Evolutionary conservation across 2,888 invertebrate species (phyloP), one percentile per base, ranked within the genome.

Genomic region (Epirrhoe alternata): DNA sequence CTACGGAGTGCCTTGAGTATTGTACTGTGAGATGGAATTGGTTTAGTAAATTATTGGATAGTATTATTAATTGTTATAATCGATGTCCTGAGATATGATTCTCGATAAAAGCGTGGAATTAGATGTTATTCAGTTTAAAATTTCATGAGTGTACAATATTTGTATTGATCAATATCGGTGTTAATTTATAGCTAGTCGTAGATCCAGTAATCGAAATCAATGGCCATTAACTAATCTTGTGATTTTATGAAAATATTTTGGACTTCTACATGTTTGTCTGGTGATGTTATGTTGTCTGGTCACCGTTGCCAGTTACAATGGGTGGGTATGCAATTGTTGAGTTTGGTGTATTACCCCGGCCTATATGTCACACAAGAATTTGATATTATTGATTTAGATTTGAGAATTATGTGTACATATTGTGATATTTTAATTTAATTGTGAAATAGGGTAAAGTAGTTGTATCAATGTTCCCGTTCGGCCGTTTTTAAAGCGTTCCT

Each of bases 361-460:
- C 77, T 76, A 76, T 74, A 73, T 77, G 82, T 83, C 81, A 79
- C 83, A 78, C 82, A 80, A 79, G 77, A 79, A 80, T 82, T 80
- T 87, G 87, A 90, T 90, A 89, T 88, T 89, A 86, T 83, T 79
- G 83, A 85, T 88, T 80, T 80, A 80, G 87, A 86, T 81, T 85
- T 81, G 84, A 82, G 83, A 85, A 86, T 88, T 86, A 87, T 89
- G 81, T 92, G 92, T 92, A 92, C 90, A 92, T 92, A 92, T 88
- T 92, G 92, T 92, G 92, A 92, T 92, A 92, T 92, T 90, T 90
- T 90, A 90, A 89, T 91, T 88, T 89, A 90, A 91, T 86, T 86
- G 84, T 88, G 86, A 82, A 86, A 86, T 91, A 90, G 88, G 84
- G 84, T 87, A 86, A 85, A 83, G 84, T 87, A 86, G 86, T 80